A percentile compares a stretch with the other conserved stretches of the same genome.
Evolutionary conservation across 2,797 vertebrate species (phyloP).

Genomic region (Ammospiza maritima): DNA sequence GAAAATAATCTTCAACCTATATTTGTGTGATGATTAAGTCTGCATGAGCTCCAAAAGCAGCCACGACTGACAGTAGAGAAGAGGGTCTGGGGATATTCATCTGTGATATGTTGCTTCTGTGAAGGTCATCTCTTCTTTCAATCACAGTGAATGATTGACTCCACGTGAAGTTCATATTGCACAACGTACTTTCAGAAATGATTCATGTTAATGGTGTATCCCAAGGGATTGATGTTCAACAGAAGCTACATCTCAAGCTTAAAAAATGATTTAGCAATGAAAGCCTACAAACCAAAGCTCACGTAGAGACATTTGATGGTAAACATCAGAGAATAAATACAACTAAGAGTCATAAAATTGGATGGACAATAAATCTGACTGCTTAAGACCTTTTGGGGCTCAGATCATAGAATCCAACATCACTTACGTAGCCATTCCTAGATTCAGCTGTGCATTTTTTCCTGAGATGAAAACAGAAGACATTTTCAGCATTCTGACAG

Average conservation of each 20-base stretch:
- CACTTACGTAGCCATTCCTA: constrained; percentile 76
- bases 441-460: constrained; percentile 65
- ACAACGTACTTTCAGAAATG: constrained; percentile 75
- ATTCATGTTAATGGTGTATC: constrained; percentile 83
- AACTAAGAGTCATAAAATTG: constrained; percentile 80
- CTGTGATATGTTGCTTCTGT: constrained; percentile 68
- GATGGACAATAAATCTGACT: constrained; percentile 82
- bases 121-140: constrained; percentile 81
- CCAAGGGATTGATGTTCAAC: constrained; percentile 80
- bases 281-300: constrained; percentile 70
- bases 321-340: constrained; percentile 82
- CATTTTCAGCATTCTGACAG: constrained; percentile 68
- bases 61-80: constrained; percentile 31
- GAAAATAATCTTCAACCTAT: constrained; percentile 34
- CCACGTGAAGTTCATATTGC: constrained; percentile 77
- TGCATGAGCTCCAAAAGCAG: constrained; percentile 20
- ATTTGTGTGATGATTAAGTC: constrained; percentile 24
- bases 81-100: constrained; percentile 71
- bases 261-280: constrained; percentile 82
- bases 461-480: constrained; percentile 60
- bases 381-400: constrained; percentile 79
- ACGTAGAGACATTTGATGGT: constrained; percentile 71
- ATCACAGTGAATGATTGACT: constrained; percentile 77
- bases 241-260: constrained; percentile 81
- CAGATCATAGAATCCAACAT: constrained; percentile 78